A percentile compares a stretch with the other conserved stretches of the same genome.
Conservation (phyloP, 2,797 vertebrate genomes). For the Capromys pilorides region DNA sequence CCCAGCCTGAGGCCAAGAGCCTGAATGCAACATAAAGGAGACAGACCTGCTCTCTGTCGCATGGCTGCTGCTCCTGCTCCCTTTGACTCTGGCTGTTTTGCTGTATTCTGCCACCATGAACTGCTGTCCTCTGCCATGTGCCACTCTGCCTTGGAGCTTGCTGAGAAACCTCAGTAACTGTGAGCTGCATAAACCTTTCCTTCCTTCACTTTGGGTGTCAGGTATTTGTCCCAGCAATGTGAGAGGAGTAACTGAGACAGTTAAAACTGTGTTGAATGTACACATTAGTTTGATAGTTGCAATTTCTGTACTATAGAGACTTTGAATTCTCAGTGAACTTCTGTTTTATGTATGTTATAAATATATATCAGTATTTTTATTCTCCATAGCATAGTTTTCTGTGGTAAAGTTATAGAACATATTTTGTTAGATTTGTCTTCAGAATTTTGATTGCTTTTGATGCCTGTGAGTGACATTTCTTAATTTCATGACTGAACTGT, state of each 20-base stretch:
- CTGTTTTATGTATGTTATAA: not conserved
- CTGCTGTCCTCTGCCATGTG: too few relatives aligned
- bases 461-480: not conserved
- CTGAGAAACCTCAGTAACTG: too few relatives aligned
- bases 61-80: too few relatives aligned
- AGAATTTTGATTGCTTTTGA: not conserved
- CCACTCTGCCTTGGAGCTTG: too few relatives aligned
- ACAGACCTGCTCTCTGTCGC: too few relatives aligned
- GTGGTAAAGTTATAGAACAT: not conserved
- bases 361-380: not conserved
- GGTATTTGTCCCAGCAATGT: too few relatives aligned
- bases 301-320: not conserved
- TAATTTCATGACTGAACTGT: not conserved
- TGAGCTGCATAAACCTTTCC: too few relatives aligned
- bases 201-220: too few relatives aligned
- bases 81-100: too few relatives aligned
- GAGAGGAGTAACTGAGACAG: not conserved
- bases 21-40: too few relatives aligned
- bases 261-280: not conserved
- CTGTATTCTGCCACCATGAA: too few relatives aligned
- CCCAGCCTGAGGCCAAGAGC: too few relatives aligned
- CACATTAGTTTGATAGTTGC: not conserved
- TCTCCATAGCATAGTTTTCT: not conserved
- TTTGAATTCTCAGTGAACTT: not conserved
- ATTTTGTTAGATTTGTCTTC: not conserved